Conservation (phyloP, 1,140 invertebrate genomes). For the Penaeus chinensis region DNA sequence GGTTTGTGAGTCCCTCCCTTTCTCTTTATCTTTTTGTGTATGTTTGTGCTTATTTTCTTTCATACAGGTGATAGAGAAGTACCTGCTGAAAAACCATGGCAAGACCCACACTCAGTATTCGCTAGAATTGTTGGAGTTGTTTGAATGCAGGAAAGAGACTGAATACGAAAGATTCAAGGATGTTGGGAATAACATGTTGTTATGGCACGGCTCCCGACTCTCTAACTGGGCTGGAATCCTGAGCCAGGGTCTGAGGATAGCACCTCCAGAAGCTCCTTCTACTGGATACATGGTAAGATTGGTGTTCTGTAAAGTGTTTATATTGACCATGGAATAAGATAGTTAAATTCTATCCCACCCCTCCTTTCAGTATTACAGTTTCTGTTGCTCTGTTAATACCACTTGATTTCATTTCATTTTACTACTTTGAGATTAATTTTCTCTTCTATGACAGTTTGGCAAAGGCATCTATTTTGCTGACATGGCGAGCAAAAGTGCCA, state of each 20-base stretch:
- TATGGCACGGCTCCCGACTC: constrained; percentile 75
- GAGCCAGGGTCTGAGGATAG: constrained; percentile 74
- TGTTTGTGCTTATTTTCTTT: constrained; percentile 36
- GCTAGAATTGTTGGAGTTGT: constrained; percentile 68
- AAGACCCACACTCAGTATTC: constrained; percentile 69
- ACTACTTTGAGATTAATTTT: not conserved
- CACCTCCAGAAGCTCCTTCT: constrained; percentile 71
- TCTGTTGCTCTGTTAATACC: not conserved
- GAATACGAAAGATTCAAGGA: constrained; percentile 65
- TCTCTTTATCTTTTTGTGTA: constrained; percentile 18
- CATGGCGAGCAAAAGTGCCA: constrained; percentile 75
- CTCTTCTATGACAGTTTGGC: constrained; percentile 64
- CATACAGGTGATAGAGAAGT: constrained; percentile 68
- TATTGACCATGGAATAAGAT: constrained; percentile 11
- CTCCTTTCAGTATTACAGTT: not conserved
- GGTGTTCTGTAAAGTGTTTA: constrained; percentile 2
- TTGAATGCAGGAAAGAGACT: constrained; percentile 64
- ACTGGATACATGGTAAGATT: constrained; percentile 74
- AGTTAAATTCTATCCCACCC: not conserved
- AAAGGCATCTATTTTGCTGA: constrained; percentile 75
- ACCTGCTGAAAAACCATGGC: constrained; percentile 69
- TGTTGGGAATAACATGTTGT: constrained; percentile 67
- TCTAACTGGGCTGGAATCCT: constrained; percentile 75
- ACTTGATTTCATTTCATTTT: not conserved
- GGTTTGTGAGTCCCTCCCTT: not conserved